phyloP scores from a whole-genome alignment of 2,113 vertebrate species.

The Leptobrachium leishanense region DNA sequence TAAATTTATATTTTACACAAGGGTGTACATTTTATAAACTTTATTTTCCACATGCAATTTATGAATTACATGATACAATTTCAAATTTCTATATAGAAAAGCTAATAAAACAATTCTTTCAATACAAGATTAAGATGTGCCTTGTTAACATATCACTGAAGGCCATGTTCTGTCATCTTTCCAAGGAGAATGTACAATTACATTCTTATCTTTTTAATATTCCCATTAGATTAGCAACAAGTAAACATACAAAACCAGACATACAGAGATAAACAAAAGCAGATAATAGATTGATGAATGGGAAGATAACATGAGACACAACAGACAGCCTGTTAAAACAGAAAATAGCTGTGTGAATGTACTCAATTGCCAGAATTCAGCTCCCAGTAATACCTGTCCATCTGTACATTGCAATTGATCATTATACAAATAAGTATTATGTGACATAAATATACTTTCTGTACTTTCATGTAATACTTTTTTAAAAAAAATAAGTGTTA shows the following conservation, averaged over 20 bases:
- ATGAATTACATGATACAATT: no score
- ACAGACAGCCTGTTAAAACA: slow-evolving; percentile 17
- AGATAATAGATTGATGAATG: slow-evolving; percentile 46
- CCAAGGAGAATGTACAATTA: slow-evolving; percentile 17
- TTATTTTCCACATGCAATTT: no score
- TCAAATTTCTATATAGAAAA: no score
- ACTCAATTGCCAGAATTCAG: no score
- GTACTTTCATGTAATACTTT: no score
- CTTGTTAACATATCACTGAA: neutral
- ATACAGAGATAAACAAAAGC: slow-evolving; percentile 43
- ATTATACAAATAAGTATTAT: no score
- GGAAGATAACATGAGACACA: slow-evolving; percentile 45
- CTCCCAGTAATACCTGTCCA: no score
- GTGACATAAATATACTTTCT: no score
- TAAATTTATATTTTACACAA: no score
- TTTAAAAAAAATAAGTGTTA: no score
- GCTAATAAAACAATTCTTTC: neutral
- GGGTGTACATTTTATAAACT: no score
- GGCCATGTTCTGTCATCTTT: neutral
- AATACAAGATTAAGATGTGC: neutral
- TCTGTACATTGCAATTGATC: no score
- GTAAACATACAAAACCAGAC: slow-evolving; percentile 38
- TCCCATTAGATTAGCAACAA: slow-evolving; percentile 43
- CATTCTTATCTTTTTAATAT: slow-evolving; percentile 46
- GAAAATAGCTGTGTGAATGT: slow-evolving; percentile 26